These are phyloP conservation scores for Trypoxylus dichotomus DNA, from an alignment of 1,140 invertebrate genomes.

Conservation along the genomic window DNA sequence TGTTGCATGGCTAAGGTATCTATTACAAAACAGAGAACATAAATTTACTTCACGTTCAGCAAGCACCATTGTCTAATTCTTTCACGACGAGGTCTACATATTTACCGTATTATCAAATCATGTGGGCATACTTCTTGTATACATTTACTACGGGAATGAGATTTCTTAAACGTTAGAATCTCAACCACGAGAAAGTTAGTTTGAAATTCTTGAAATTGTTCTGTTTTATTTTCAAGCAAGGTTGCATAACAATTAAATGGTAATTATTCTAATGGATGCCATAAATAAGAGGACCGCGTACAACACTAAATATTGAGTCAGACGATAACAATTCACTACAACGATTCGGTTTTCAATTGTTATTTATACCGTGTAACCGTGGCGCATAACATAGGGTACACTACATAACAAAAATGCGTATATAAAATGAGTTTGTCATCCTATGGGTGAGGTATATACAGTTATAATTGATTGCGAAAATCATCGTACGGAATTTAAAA, in stretches of 20 bases:
- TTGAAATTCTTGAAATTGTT: background rate
- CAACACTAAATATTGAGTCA: background rate
- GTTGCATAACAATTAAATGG: slow-evolving; percentile 5
- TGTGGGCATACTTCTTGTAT: background rate
- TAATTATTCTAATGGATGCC: background rate
- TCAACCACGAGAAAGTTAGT: background rate
- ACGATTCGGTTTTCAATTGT: background rate
- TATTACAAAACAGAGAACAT: background rate
- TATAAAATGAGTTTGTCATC: background rate
- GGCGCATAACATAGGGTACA: no score
- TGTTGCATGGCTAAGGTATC: no score
- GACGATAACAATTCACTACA: no score
- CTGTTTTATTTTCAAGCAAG: slow-evolving; percentile 1
- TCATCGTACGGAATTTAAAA: no score
- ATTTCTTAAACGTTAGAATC: slow-evolving; percentile 1
- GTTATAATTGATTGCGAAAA: no score
- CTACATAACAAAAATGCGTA: background rate
- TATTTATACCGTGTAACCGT: background rate
- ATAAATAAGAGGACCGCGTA: background rate
- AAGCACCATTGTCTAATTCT: no score
- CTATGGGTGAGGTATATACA: background rate
- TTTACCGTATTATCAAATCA: background rate
- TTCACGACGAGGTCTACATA: background rate
- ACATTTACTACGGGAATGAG: background rate
- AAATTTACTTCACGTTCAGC: background rate